Evolutionary conservation across 2,888 invertebrate genomes (phyloP), one percentile per base, ranked within the genome.

Genomic region (Celastrina argiolus): DNA sequence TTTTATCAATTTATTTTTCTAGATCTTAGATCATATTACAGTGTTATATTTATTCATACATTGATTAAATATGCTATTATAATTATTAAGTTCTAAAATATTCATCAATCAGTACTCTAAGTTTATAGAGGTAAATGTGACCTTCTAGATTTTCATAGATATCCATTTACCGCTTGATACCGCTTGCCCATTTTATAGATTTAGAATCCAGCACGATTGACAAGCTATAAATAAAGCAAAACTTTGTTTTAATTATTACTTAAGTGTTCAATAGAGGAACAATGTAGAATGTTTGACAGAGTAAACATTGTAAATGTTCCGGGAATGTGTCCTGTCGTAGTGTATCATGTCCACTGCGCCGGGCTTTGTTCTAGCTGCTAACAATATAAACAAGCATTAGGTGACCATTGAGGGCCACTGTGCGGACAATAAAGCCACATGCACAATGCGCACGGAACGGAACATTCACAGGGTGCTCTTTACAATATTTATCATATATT

Each of bases 371-470:
- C 82, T 81, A 75, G 68, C 67, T 59, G 70, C 74, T 78, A 78
- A 86, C 85, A 85, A 86, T 80, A 74, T 81, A 80, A 82, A 83
- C 81, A 83, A 70, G 78, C 78, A 83, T 84, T 83, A 84, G 75
- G 73, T 67, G 68, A 69, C 67, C 77, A 81, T 83, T 81, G 75
- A 80, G 72, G 69, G 83, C 83, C 84, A 84, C 87, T 81, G 83
- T 83, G 79, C 74, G 82, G 81, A 85, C 85, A 85, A 85, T 84
- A 74, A 76, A 75, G 75, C 77, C 76, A 67, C 70, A 72, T 65
- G 31, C 58, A 71, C 73, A 75, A 74, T 76, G 72, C 72, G 68
- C 65, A 67, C 68, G 63, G 65, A 72, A 74, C 74, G 74, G 18
- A 56, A 51, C 34, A 8, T 67, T 34, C 67, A 74, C 70, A 74